phyloP scores from a whole-genome alignment of 2,113 vertebrate genomes.

The Lanius collurio region DNA sequence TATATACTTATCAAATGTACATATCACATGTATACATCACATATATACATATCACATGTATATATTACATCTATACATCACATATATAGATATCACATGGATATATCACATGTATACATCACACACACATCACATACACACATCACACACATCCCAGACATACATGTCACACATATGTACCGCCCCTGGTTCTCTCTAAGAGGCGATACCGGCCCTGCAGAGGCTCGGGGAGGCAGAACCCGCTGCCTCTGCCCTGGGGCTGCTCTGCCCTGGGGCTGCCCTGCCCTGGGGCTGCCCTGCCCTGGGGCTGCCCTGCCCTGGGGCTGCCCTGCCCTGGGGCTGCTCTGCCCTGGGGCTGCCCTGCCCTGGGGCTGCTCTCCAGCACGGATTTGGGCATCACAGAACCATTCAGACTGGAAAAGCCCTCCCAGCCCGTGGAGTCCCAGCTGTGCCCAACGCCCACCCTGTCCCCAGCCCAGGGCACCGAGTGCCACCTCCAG shows the following conservation, averaged over 20 bases:
- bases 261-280: neutral
- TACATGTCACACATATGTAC: neutral
- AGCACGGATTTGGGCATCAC: neutral
- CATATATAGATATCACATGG: too few relatives aligned
- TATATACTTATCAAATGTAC: too few relatives aligned
- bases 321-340: neutral
- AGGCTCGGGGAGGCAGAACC: neutral
- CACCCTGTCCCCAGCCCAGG: neutral
- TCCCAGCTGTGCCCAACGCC: neutral
- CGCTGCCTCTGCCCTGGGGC: neutral
- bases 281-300: neutral
- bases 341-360: neutral
- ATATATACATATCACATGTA: too few relatives aligned
- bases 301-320: too few relatives aligned
- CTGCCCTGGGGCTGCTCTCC: neutral
- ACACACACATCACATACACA: too few relatives aligned
- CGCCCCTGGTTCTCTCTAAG: neutral
- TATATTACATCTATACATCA: too few relatives aligned
- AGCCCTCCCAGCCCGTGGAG: rapidly evolving
- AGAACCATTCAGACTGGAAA: neutral
- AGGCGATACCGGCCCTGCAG: neutral
- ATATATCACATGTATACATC: too few relatives aligned
- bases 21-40: too few relatives aligned
- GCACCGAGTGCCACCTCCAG: neutral
- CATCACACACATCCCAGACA: too few relatives aligned